These are phyloP conservation scores for Odontocolon sp. DNA, from an alignment of 2,888 invertebrate species.

Conservation along the genomic window DNA sequence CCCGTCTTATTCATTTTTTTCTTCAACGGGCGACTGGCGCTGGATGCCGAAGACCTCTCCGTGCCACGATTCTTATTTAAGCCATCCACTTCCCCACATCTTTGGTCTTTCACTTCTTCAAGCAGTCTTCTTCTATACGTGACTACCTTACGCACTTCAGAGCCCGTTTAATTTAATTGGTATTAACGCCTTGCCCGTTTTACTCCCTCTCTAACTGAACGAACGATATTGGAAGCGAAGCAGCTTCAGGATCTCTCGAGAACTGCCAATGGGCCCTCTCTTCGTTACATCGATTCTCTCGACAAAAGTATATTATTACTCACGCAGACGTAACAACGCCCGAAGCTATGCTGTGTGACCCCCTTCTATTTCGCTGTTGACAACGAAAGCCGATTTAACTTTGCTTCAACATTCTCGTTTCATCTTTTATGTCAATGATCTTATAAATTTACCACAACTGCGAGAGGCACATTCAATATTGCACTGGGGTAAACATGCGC, in stretches of 20 bases:
- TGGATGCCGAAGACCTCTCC: conserved; percentile 42
- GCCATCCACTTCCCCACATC: conserved; percentile 69
- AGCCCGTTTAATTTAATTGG: conserved; percentile 77
- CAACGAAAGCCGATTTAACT: conserved; percentile 38
- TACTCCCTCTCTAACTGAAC: conserved; percentile 11
- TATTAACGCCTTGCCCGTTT: conserved; percentile 71
- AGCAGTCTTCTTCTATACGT: conserved; percentile 44
- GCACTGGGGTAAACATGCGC: not conserved
- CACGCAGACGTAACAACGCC: conserved; percentile 31
- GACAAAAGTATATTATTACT: conserved; percentile 55
- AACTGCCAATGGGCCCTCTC: conserved; percentile 39
- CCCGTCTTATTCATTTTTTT: conserved; percentile 74
- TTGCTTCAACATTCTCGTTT: not conserved
- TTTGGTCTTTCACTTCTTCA: conserved; percentile 49
- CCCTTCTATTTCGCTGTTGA: conserved; percentile 34
- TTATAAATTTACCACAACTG: not conserved
- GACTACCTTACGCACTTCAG: conserved; percentile 55
- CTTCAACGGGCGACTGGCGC: conserved; percentile 40
- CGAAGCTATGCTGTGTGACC: conserved; percentile 28
- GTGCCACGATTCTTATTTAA: conserved; percentile 55
- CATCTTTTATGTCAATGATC: not conserved
- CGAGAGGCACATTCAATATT: not conserved
- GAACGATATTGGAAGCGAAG: conserved; percentile 43
- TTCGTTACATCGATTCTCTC: conserved; percentile 49
- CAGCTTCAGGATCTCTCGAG: conserved; percentile 9